A percentile compares a stretch with the other conserved stretches of the same genome.
These are phyloP conservation scores for Cecidostiba fungosa DNA, from an alignment of 2,888 invertebrate genomes.

Conservation along the genomic window DNA sequence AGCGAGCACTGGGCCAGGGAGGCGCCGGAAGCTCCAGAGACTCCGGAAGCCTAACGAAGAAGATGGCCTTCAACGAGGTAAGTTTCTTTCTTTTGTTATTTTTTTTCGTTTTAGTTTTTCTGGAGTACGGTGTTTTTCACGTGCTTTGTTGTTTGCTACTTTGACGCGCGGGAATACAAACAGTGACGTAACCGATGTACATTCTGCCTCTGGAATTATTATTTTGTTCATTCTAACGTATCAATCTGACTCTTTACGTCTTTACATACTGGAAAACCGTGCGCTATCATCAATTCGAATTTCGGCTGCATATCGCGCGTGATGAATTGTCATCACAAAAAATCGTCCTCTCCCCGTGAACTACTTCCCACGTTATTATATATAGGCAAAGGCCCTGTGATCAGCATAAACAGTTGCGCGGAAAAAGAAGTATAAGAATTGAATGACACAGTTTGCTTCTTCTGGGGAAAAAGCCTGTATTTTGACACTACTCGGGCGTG, in stretches of 20 bases:
- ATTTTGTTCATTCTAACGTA: constrained; percentile 53
- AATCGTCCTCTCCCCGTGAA: background rate
- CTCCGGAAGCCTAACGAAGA: constrained; percentile 78
- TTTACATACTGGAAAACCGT: background rate
- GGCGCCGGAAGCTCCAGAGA: constrained; percentile 74
- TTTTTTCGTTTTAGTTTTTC: background rate
- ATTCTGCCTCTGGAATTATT: background rate
- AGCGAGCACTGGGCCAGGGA: constrained; percentile 76
- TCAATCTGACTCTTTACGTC: constrained; percentile 53
- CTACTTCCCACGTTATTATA: background rate
- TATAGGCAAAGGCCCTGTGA: background rate
- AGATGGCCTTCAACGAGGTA: constrained; percentile 91
- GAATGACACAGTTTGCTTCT: background rate
- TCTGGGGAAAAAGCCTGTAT: background rate
- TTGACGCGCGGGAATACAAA: constrained; percentile 2
- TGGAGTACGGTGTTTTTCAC: background rate
- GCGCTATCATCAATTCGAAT: constrained; percentile 25
- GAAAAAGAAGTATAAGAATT: background rate
- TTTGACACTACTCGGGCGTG: constrained; percentile 11
- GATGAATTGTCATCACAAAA: constrained; percentile 21
- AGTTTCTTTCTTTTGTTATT: constrained; percentile 73
- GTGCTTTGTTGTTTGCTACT: background rate
- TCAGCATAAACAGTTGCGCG: background rate
- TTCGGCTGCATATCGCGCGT: background rate
- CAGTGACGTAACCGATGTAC: background rate